phyloP scores from a whole-genome alignment of 2,888 invertebrate species.

The Eupithecia tripunctaria region DNA sequence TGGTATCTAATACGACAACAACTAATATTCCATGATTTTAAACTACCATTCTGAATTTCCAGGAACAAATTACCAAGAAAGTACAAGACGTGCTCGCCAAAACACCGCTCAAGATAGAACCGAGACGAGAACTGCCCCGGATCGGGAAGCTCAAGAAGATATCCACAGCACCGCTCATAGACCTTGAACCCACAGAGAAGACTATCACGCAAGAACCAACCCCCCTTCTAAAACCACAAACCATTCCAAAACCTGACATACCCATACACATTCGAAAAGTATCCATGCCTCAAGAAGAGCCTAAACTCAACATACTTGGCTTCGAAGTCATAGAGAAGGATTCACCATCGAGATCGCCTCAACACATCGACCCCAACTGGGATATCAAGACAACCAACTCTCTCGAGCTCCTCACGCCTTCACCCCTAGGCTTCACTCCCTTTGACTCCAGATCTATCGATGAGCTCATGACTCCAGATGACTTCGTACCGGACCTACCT shows the following conservation, averaged over 20 bases:
- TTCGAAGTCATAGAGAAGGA: conserved; percentile 67
- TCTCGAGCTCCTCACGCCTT: conserved; percentile 85
- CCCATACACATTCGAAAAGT: conserved; percentile 40
- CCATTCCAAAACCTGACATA: conserved; percentile 23
- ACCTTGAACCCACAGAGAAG: conserved; percentile 49
- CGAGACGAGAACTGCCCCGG: conserved; percentile 67
- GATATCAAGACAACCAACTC: conserved; percentile 70
- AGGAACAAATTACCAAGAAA: conserved; percentile 89
- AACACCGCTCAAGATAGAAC: conserved; percentile 87
- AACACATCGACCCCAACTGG: conserved; percentile 65
- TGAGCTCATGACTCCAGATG: conserved; percentile 86
- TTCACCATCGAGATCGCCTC: conserved; percentile 67
- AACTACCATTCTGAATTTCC: conserved; percentile 40
- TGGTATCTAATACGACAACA: neutral
- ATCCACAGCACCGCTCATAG: conserved; percentile 63
- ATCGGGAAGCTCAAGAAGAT: conserved; percentile 64
- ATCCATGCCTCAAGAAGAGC: conserved; percentile 40
- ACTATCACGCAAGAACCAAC: conserved; percentile 13
- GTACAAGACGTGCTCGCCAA: conserved; percentile 88
- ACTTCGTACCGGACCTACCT: conserved; percentile 79
- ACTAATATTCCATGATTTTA: neutral
- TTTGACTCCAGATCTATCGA: conserved; percentile 86
- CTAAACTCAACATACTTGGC: conserved; percentile 67
- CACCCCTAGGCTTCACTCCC: conserved; percentile 82
- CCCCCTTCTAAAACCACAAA: neutral